Base-by-base conservation (phyloP, 2,797 vertebrate species). In the Falco novaeseelandiae region DNA sequence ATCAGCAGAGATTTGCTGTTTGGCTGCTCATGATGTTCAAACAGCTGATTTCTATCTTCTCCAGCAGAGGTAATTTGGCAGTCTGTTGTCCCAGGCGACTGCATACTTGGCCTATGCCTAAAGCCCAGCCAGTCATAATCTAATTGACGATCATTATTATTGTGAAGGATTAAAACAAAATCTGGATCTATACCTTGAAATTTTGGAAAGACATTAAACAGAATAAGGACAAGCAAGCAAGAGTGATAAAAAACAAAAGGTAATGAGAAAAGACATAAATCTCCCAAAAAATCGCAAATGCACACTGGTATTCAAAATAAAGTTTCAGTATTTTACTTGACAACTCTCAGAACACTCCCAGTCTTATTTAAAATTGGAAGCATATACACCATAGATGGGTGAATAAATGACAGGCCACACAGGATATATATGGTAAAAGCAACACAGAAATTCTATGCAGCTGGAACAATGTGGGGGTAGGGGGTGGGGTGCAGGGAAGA, bases 61-160 rank as follows among this genome's bases (percentile, higher is more conserved):
- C 58, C 55, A 94, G 32, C 12, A 80, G 73, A 80, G 51, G 78
- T 77, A 82, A 92, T 85, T 79, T 77, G 90, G 62, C 66, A 94
- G 57, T 51, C 44, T 94, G 72, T 88, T 91, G 88, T 86, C 85
- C 77, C 54, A 73, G 49, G 77, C 74, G 93, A 89, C 62, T 80
- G 66, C 71, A 51, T 72, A 58, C 61, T 87, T 78, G 89, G 54
- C 44, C 36, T 81, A 29, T 79, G 54, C 58, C 61, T 94, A 52
- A 90, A 90, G 51, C 14, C 3, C n/a, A 89, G 78, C 32, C 38
- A 83, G 38, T 58, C 59, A 63, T 67, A 87, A 78, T 46, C 61
- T 74, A 83, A 91, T 36, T 69, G 27, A 74, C 74, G 18, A 61
- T 61, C 14, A 34, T 57, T 79, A 38, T 46, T 90, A 55, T 29